Evolutionary conservation across 2,113 vertebrate genomes (phyloP), one percentile per base, ranked within the genome.

Genomic region (Mellivora capensis): DNA sequence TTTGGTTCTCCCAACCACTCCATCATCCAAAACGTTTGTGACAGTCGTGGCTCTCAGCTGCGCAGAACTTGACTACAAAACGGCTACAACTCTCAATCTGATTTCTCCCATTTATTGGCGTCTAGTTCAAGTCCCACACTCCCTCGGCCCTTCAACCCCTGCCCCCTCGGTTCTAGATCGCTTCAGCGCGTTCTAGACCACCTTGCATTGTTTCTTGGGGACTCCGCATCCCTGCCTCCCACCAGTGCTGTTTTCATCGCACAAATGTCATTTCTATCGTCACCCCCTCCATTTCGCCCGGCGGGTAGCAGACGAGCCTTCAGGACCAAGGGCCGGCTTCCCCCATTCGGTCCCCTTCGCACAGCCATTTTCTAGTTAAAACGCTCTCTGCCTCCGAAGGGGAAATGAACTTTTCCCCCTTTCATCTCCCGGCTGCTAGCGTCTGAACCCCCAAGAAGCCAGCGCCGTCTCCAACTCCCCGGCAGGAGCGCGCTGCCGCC

Each of bases 361-460:
- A 84, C 96, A 96, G 96, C 97, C 97, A 97, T 97, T 97, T 98
- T 97, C 98, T 95, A 82, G 49, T 96, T 77, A 64, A 96, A 74
- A 96, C 7, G 94, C 76, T 81, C 87, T 69, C 67, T 31, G 76
- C 91, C 34, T 87, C 79, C 29, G 17, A 52, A 42, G 18, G 64
- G n/a, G 4, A 9, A 64, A 74, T 52, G 91, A 97, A 98, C 98
- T 98, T 98, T 98, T 61, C 74, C 93, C 93, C 69, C 37, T 80
- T 42, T 49, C 54, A n/a, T 82, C 72, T 95, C 44, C 12, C 25
- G 21, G 25, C 11, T 25, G 62, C 83, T 25, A 2, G 37, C n/a
- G 62, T 94, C 82, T 13, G 34, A 72, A 82, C 31, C 91, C 74
- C 64, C 0, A 11, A 91, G 81, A 86, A 85, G 49, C 91, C 49